Evolutionary conservation across 1,140 invertebrate genomes (phyloP), one percentile per base, ranked within the genome.

Genomic region (Zaprionus lachaisei): DNA sequence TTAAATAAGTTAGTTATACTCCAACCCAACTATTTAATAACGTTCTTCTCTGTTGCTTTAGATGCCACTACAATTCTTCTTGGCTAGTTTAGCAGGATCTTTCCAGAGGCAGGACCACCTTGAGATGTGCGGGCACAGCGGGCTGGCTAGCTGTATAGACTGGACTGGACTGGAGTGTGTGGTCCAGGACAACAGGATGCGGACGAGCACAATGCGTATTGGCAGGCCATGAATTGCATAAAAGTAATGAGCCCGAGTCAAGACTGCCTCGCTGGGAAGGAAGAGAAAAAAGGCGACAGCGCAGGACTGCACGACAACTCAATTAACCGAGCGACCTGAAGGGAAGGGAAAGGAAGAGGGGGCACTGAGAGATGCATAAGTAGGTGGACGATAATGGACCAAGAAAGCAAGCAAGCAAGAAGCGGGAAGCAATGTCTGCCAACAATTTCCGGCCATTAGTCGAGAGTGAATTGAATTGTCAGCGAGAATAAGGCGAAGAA

Each of bases 141-240:
- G 64, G 74, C 70, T 61, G 56, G 57, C 51, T 34, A 2, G 31
- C 31, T 34, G 9, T 34, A 11, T 11, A 34, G 31, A 34, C 31
- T 34, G 9, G 31, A 34, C 31, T 34, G 31, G 31, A 34, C 58
- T 75, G 64, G 67, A 86, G 74, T 89, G 83, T 85, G 83, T 85
- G 83, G 83, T 85, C 83, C 79, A 54, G 62, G 57, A 63, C 83
- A 83, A 79, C 84, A 87, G 84, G 84, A 87, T 90, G 78, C 81
- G 47, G 54, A 51, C 26, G 74, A 74, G 70, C 38, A 86, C 83
- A 83, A 87, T 87, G 84, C 74, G 74, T 56, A 34, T 4, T 11
- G 31, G 31, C 31, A 51, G 78, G 44, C 62, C 74, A 87, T 87
- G 84, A 87, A 89, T 87, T 87, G 84, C 84, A 87, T 87, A 89